Base-by-base conservation (phyloP, 2,113 vertebrate species). In the Stegostoma tigrinum region DNA sequence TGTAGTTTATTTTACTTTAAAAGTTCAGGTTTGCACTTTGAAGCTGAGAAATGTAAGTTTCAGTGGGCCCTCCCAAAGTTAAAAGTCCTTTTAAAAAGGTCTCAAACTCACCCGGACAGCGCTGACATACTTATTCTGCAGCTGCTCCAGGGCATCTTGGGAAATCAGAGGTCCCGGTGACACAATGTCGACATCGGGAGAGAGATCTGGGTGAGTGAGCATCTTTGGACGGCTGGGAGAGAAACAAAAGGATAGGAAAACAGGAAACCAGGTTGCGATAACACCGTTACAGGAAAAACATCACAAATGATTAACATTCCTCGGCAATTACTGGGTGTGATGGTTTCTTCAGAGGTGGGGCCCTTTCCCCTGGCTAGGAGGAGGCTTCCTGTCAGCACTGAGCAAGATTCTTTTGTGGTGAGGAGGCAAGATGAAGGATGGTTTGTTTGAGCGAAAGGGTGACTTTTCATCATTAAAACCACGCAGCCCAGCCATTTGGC, bases 201-300 rank as follows among this genome's bases (percentile, higher is more conserved):
- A 97, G 96, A 99, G 97, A 96, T 98, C 98, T 6, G 98, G 97
- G 68, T 98, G 97, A 96, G 98, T 98, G 98, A 99, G 99, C 99
- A 99, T 99, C 96, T 99, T 98, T 6, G 98, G 96, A 96, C 99
- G 99, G 97, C 45, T 95, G 85, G 34, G 80, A 17, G 96, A 96
- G 83, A 95, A 68, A 68, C 5, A n/a, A 64, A 85, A 86, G 10
- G 55, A 61, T 12, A 86, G 64, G 52, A 95, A 95, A 95, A 95
- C 78, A 95, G 85, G 95, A 95, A 95, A 27, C 61, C 55, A 42
- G 27, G 85, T 86, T 66, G 61, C 4, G 38, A 86, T 86, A 95
- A 95, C n/a, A 95, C 67, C 68, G 70, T 30, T 27, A 95, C 38
- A 78, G 87, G 87, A 90, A 95, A 45, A 70, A 68, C 67, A 72